A percentile compares a stretch with the other conserved stretches of the same genome.
phyloP scores from a whole-genome alignment of 2,797 vertebrate genomes.

The Acropternis orthonyx region DNA sequence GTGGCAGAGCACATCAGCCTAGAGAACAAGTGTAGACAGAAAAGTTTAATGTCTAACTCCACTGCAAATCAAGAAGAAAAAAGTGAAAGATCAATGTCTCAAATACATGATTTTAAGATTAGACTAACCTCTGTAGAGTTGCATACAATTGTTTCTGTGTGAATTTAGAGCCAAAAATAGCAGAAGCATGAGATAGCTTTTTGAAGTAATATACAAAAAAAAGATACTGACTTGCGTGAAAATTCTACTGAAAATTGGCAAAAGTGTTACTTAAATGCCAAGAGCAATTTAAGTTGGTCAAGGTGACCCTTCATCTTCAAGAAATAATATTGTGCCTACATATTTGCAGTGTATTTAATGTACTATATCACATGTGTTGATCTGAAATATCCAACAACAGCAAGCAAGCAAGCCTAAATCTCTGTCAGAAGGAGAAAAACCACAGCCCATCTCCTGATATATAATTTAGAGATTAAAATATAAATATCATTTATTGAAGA shows the following conservation, averaged over 20 bases:
- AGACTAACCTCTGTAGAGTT: neutral
- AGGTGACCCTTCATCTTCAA: neutral
- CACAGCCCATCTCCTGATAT: neutral
- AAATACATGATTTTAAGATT: neutral
- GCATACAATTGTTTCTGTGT: neutral
- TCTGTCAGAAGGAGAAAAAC: neutral
- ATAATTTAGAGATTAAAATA: neutral
- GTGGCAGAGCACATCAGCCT: neutral
- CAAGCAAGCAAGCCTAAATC: neutral
- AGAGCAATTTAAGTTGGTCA: neutral
- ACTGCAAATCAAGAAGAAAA: neutral
- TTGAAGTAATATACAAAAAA: neutral
- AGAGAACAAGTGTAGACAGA: neutral
- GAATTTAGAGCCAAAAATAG: neutral
- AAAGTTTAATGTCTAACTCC: neutral
- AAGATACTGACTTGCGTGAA: neutral
- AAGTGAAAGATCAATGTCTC: neutral
- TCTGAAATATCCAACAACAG: neutral
- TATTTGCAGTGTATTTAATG: neutral
- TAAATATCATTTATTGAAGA: neutral
- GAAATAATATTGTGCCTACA: neutral
- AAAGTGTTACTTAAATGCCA: neutral
- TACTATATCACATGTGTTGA: neutral
- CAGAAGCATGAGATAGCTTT: neutral
- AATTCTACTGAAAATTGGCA: neutral